Conservation (phyloP, 2,888 invertebrate genomes). For the Nephrotoma guestfalica region DNA sequence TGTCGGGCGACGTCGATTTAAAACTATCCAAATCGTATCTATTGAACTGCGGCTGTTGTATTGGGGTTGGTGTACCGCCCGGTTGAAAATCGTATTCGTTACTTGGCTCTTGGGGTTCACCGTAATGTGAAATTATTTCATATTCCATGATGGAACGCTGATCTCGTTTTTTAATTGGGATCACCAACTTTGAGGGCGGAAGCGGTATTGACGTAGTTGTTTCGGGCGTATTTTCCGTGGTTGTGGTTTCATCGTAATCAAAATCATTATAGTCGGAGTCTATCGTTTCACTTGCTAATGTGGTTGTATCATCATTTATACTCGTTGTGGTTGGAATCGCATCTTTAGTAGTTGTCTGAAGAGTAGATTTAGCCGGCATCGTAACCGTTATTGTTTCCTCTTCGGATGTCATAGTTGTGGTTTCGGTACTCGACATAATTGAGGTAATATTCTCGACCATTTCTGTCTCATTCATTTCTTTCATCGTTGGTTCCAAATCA, state of each 20-base stretch:
- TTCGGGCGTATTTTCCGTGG: background rate
- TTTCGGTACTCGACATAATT: slow-evolving; percentile 19
- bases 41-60: background rate
- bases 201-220: background rate
- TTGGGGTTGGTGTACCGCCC: background rate
- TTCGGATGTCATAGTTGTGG: slow-evolving; percentile 13
- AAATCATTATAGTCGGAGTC: background rate
- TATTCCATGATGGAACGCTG: background rate
- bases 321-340: slow-evolving; percentile 6
- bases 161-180: background rate
- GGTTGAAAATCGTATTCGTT: background rate
- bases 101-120: background rate
- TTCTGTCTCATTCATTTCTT: slow-evolving; percentile 10
- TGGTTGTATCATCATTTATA: background rate
- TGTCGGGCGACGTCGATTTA: background rate
- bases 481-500: background rate
- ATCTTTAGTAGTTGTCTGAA: slow-evolving; percentile 8
- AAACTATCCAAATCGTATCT: background rate
- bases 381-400: slow-evolving; percentile 8
- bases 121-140: slow-evolving; percentile 1
- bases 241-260: slow-evolving; percentile 8
- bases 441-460: slow-evolving; percentile 17
- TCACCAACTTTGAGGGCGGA: background rate
- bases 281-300: slow-evolving; percentile 1
- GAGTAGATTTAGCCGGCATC: slow-evolving; percentile 6